A percentile compares a stretch with the other conserved stretches of the same genome.
Conservation (phyloP, 2,888 invertebrate species). For the Meganola albula region DNA sequence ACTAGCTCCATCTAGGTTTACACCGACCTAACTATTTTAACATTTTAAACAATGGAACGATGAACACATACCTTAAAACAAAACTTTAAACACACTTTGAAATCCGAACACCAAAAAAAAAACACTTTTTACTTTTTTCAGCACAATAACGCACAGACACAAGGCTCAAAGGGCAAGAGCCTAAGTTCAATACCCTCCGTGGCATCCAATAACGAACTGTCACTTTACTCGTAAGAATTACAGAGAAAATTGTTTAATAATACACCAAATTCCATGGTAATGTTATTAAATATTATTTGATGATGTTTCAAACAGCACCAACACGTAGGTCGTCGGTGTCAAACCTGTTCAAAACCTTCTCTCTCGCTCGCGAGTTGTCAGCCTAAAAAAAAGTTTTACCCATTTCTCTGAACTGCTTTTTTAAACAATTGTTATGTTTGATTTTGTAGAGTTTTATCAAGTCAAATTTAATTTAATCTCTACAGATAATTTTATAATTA, state of each 20-base stretch:
- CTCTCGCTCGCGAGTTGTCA: slow-evolving; percentile 61
- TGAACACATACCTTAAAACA: neutral
- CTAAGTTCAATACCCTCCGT: slow-evolving; percentile 63
- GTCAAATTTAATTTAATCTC: too few relatives aligned
- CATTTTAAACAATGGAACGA: neutral
- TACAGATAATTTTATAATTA: too few relatives aligned
- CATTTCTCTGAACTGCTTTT: too few relatives aligned
- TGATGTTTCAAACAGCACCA: slow-evolving; percentile 48
- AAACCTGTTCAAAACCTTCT: slow-evolving; percentile 57
- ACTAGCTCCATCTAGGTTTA: neutral
- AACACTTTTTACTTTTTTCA: slow-evolving; percentile 3
- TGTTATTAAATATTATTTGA: slow-evolving; percentile 58
- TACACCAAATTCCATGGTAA: slow-evolving; percentile 48
- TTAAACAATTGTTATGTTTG: too few relatives aligned
- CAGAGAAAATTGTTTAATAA: slow-evolving; percentile 30
- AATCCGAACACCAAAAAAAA: too few relatives aligned
- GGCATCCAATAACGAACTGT: slow-evolving; percentile 32
- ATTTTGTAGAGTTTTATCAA: too few relatives aligned
- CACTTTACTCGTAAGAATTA: slow-evolving; percentile 39
- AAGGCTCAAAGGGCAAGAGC: slow-evolving; percentile 50
- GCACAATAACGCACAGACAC: slow-evolving; percentile 21
- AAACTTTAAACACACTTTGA: neutral
- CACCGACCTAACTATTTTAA: neutral
- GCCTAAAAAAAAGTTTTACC: slow-evolving; percentile 11
- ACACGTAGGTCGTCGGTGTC: slow-evolving; percentile 38